Conservation (phyloP, 2,888 invertebrate genomes). For the Hirudinaria manillensis region DNA sequence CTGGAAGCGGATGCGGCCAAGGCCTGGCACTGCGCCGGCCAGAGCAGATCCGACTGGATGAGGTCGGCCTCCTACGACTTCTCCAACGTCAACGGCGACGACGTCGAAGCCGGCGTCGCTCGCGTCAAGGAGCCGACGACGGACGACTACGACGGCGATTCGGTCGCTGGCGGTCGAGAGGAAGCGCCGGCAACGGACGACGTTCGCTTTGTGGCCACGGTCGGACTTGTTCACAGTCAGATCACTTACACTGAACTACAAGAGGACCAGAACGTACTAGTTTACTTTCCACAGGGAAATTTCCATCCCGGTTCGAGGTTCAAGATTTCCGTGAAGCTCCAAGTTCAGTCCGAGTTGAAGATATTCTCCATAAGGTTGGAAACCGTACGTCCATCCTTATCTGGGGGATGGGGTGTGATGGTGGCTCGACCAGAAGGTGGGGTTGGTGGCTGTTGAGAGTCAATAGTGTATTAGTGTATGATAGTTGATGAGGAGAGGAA, state of each 20-base stretch:
- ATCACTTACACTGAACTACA: slow-evolving; percentile 70
- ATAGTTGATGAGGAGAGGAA: too few species aligned
- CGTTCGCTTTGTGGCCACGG: slow-evolving; percentile 34
- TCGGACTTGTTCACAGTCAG: slow-evolving; percentile 37
- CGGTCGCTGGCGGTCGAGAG: background rate
- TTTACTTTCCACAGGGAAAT: slow-evolving; percentile 79
- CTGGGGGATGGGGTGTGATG: background rate
- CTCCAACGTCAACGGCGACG: slow-evolving; percentile 15
- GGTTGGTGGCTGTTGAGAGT: background rate
- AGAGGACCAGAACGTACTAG: slow-evolving; percentile 74
- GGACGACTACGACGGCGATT: slow-evolving; percentile 3
- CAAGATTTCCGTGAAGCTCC: slow-evolving; percentile 80
- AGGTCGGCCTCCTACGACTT: background rate
- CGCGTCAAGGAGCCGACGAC: background rate
- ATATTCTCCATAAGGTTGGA: slow-evolving; percentile 78
- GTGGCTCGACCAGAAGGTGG: background rate
- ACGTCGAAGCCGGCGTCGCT: background rate
- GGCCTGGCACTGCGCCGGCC: background rate
- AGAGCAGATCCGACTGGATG: background rate
- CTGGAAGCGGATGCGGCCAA: background rate
- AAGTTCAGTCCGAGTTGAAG: slow-evolving; percentile 57
- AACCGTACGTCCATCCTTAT: too few species aligned
- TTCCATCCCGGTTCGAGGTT: slow-evolving; percentile 81
- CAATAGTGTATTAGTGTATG: too few species aligned
- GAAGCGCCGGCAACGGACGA: background rate